Evolutionary conservation across 2,113 vertebrate genomes (phyloP).

Genomic region (Myanophis thanlyinensis): DNA sequence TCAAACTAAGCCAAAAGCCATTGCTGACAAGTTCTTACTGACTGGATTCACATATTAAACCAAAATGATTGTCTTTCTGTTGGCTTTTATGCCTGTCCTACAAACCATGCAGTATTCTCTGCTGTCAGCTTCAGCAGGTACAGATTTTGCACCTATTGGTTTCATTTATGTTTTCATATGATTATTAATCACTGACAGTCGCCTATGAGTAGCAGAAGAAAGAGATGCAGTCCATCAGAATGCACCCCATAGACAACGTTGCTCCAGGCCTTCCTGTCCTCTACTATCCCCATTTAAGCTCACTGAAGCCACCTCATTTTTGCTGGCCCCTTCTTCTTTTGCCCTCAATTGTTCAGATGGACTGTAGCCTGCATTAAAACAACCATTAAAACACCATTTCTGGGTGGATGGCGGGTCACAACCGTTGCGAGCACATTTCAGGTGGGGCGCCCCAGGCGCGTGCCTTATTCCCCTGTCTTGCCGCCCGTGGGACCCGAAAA

Average conservation of each 20-base stretch:
- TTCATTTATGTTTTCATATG: neutral
- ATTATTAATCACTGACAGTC: neutral
- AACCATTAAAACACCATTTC: too few species aligned
- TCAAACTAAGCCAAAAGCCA: neutral
- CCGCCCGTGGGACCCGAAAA: neutral
- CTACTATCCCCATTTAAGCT: too few species aligned
- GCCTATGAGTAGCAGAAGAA: neutral
- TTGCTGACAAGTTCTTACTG: neutral
- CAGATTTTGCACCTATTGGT: neutral
- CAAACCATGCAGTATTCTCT: neutral
- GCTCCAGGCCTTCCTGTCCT: too few species aligned
- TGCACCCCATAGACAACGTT: too few species aligned
- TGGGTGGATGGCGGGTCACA: too few species aligned
- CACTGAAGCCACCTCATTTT: too few species aligned
- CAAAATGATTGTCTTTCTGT: neutral
- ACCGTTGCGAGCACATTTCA: too few species aligned
- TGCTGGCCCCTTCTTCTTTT: too few species aligned
- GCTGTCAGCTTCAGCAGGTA: neutral
- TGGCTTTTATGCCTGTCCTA: neutral
- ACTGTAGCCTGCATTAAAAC: too few species aligned
- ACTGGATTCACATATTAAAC: neutral
- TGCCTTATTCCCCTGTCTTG: neutral
- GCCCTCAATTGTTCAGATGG: too few species aligned
- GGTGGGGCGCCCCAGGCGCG: neutral
- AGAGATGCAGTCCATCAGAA: neutral